phyloP scores from a whole-genome alignment of 1,140 invertebrate genomes.

The Drosophila lowei region DNA sequence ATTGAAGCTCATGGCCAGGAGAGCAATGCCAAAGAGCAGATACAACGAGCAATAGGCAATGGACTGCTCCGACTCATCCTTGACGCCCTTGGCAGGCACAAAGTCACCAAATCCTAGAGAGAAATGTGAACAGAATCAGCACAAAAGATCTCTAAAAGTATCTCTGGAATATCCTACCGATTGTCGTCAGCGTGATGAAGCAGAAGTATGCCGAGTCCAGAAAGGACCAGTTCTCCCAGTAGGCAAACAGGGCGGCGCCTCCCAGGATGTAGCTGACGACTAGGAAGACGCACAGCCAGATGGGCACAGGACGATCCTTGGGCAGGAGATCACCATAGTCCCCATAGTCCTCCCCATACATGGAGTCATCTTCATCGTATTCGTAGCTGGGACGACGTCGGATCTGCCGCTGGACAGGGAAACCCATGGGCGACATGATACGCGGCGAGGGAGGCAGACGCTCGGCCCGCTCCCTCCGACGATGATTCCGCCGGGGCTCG shows the following conservation, averaged over 20 bases:
- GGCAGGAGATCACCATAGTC: slow-evolving; percentile 77
- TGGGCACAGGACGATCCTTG: slow-evolving; percentile 89
- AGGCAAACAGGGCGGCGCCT: slow-evolving; percentile 92
- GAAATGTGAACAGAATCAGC: slow-evolving; percentile 8
- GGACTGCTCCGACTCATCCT: slow-evolving; percentile 88
- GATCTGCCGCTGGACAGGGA: slow-evolving; percentile 85
- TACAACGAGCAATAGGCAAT: slow-evolving; percentile 97
- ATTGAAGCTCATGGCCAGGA: slow-evolving; percentile 99
- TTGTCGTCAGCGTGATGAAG: slow-evolving; percentile 97
- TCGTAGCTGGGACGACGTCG: slow-evolving; percentile 64
- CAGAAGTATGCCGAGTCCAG: slow-evolving; percentile 97
- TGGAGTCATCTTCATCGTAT: slow-evolving; percentile 82
- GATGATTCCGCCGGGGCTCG: slow-evolving; percentile 42
- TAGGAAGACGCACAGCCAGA: slow-evolving; percentile 94
- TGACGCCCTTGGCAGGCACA: slow-evolving; percentile 92
- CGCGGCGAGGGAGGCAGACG: slow-evolving; percentile 84
- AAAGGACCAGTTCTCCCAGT: slow-evolving; percentile 95
- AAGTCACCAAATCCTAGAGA: slow-evolving; percentile 93
- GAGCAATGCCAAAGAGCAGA: slow-evolving; percentile 96
- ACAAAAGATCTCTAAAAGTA: too few relatives aligned
- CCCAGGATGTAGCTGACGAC: slow-evolving; percentile 95
- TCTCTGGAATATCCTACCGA: slow-evolving; percentile 84
- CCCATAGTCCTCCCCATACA: slow-evolving; percentile 85
- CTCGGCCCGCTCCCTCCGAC: slow-evolving; percentile 55
- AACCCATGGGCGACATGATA: slow-evolving; percentile 88